Evolutionary conservation across 2,113 vertebrate species (phyloP).

Genomic region (Alethe diademata): DNA sequence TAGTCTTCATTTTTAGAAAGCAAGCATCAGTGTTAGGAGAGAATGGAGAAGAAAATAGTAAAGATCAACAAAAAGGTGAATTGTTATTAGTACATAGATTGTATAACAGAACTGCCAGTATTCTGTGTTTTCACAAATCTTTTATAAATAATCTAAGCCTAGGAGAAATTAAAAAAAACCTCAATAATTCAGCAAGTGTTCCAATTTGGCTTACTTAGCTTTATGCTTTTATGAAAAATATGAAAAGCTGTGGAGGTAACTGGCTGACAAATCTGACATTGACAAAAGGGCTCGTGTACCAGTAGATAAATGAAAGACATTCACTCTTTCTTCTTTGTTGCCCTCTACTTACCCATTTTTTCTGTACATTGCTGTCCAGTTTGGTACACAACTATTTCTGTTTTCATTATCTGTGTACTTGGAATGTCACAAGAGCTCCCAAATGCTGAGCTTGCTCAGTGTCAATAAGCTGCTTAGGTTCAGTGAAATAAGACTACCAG

Average conservation of each 20-base stretch:
- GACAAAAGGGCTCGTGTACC: not conserved
- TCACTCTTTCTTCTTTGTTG: not conserved
- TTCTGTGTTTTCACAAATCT: slow-evolving; percentile 31
- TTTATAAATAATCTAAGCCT: not conserved
- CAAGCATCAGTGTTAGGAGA: slow-evolving; percentile 73
- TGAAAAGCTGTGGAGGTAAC: not conserved
- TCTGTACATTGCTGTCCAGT: not conserved
- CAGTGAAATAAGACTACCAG: not conserved
- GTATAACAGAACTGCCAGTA: slow-evolving; percentile 33
- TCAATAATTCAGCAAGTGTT: not conserved
- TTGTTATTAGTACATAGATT: slow-evolving; percentile 25
- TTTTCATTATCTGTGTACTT: not conserved
- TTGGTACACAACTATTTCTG: not conserved
- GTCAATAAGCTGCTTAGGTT: not conserved
- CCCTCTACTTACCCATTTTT: not conserved
- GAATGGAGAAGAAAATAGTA: slow-evolving; percentile 54
- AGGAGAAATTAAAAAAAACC: not conserved
- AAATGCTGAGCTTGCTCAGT: not conserved
- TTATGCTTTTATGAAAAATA: not conserved
- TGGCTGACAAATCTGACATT: not conserved
- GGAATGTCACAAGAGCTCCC: not conserved
- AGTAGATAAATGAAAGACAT: not conserved
- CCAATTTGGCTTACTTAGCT: not conserved
- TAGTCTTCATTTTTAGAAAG: slow-evolving; percentile 81
- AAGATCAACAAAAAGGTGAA: slow-evolving; percentile 61